phyloP scores from a whole-genome alignment of 2,113 vertebrate genomes.

The Corythaixoides concolor region DNA sequence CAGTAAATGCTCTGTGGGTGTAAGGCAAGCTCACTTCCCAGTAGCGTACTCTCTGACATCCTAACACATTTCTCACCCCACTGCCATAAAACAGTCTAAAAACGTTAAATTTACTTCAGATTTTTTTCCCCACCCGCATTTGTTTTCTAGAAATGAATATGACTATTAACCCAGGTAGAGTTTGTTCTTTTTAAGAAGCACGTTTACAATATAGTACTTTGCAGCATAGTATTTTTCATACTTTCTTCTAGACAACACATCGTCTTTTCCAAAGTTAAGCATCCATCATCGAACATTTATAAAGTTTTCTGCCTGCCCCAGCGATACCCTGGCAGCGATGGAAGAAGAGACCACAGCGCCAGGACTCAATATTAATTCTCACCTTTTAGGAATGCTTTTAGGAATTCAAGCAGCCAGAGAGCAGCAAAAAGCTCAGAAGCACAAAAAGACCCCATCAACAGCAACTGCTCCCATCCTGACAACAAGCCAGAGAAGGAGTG shows the following conservation, averaged over 20 bases:
- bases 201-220: background rate
- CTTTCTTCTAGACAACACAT: background rate
- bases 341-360: background rate
- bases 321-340: background rate
- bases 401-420: background rate
- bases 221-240: background rate
- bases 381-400: background rate
- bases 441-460: background rate
- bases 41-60: background rate
- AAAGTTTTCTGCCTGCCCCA: background rate
- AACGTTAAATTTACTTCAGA: background rate
- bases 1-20: constrained; percentile 46
- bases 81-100: constrained; percentile 8
- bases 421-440: background rate
- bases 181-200: background rate
- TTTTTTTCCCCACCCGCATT: background rate
- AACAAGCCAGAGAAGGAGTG: background rate
- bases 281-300: background rate
- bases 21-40: constrained; percentile 39
- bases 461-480: background rate
- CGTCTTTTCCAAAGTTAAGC: background rate
- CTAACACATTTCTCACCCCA: constrained; percentile 14
- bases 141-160: constrained; percentile 3
- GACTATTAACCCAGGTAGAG: background rate
- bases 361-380: background rate